phyloP scores from a whole-genome alignment of 2,113 vertebrate genomes.

The Procavia capensis region DNA sequence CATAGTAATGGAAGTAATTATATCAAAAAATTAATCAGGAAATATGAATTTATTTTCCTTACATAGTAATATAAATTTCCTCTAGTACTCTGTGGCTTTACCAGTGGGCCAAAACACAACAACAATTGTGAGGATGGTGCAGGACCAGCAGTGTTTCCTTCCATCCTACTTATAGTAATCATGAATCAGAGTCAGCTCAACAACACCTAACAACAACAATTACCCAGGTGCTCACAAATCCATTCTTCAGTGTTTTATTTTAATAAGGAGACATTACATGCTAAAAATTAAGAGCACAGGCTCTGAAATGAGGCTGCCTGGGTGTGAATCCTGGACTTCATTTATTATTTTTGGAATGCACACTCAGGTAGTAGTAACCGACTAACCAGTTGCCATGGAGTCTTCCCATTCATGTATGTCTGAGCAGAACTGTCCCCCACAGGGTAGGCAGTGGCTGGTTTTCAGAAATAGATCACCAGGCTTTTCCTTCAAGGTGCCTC shows the following conservation, averaged over 20 bases:
- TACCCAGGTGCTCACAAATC: neutral
- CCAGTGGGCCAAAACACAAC: no score
- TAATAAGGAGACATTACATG: neutral
- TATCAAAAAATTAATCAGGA: neutral
- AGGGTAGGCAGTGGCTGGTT: neutral
- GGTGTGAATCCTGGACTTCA: neutral
- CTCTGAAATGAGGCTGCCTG: neutral
- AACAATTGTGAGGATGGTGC: no score
- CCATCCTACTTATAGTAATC: no score
- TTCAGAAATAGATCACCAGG: neutral
- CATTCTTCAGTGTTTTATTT: neutral
- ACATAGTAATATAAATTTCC: neutral
- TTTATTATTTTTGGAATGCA: neutral
- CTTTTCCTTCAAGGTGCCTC: neutral
- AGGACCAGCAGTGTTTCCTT: no score
- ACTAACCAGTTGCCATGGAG: neutral
- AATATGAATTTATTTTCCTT: neutral
- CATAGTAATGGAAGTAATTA: neutral
- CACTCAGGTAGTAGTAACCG: neutral
- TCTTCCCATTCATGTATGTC: neutral
- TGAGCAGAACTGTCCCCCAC: neutral
- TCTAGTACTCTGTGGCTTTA: neutral
- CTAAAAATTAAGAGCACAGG: neutral
- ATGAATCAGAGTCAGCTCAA: no score
- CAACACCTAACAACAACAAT: no score